Percentiles rank a stretch among this genome's conserved stretches.
Evolutionary conservation across 2,113 vertebrate genomes (phyloP).

Genomic region (Tupaia tana): DNA sequence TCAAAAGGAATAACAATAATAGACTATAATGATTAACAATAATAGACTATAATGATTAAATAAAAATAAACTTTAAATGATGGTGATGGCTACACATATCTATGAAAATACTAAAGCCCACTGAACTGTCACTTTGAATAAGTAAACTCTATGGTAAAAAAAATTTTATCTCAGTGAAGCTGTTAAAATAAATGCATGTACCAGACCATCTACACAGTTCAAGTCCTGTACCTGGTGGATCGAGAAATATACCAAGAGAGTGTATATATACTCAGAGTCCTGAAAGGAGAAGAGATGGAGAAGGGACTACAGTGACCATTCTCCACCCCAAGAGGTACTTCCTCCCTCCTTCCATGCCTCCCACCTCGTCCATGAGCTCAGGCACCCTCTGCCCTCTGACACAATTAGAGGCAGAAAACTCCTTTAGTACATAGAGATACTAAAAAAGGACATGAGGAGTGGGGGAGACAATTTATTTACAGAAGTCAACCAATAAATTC

Average conservation of each 20-base stretch:
- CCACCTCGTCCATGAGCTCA: too few species aligned
- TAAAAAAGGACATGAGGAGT: background rate
- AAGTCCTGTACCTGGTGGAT: too few species aligned
- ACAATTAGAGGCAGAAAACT: background rate
- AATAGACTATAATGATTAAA: background rate
- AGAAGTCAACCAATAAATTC: slow-evolving; percentile 39
- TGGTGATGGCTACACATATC: background rate
- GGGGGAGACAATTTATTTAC: slow-evolving; percentile 35
- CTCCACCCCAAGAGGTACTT: too few species aligned
- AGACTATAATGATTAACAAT: background rate
- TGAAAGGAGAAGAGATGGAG: too few species aligned
- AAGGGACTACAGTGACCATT: too few species aligned
- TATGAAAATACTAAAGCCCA: background rate
- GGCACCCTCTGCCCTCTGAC: too few species aligned
- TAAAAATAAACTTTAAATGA: too few species aligned
- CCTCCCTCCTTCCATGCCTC: too few species aligned
- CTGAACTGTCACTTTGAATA: background rate
- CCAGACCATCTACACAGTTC: too few species aligned
- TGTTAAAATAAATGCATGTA: background rate
- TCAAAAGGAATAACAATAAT: background rate
- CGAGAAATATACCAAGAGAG: too few species aligned
- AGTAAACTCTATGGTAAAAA: background rate
- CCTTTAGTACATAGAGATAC: background rate
- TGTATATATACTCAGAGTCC: too few species aligned
- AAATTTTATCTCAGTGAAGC: background rate